These are phyloP conservation scores for Tuta absoluta DNA, from an alignment of 2,888 invertebrate genomes.

Conservation along the genomic window DNA sequence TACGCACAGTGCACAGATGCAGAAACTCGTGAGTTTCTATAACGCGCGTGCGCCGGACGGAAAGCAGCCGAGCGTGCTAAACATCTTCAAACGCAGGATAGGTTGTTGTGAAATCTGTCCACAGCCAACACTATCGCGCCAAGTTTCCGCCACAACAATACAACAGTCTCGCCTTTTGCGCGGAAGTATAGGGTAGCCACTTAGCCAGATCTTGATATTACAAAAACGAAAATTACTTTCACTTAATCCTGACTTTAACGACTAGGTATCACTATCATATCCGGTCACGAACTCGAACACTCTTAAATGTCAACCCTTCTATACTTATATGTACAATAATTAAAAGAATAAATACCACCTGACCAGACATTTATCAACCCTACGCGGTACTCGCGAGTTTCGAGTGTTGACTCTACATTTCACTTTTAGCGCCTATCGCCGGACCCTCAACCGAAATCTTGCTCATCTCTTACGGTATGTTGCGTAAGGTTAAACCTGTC, in stretches of 20 bases:
- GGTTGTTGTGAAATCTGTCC: constrained; percentile 49
- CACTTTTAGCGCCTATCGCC: constrained; percentile 52
- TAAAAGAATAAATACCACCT: no score
- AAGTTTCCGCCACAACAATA: constrained; percentile 49
- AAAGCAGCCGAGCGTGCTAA: constrained; percentile 37
- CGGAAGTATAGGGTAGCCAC: constrained; percentile 30
- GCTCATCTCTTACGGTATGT: constrained; percentile 45
- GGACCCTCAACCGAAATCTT: constrained; percentile 42
- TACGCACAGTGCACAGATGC: constrained; percentile 7
- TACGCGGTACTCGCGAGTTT: constrained; percentile 48
- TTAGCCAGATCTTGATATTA: no score
- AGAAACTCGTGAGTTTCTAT: constrained; percentile 11
- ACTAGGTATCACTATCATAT: no score
- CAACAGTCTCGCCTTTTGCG: constrained; percentile 44
- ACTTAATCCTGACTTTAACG: no score
- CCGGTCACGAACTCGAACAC: no score
- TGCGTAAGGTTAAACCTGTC: constrained; percentile 49
- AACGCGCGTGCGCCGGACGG: constrained; percentile 18
- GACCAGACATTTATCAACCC: no score
- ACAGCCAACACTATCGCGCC: constrained; percentile 45
- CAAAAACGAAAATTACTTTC: no score
- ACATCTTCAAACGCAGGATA: constrained; percentile 40
- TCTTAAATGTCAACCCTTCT: no score
- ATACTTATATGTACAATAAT: no score
- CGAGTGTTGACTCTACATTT: constrained; percentile 58